phyloP scores from a whole-genome alignment of 1,140 invertebrate species.

The Heliconius hewitsoni region DNA sequence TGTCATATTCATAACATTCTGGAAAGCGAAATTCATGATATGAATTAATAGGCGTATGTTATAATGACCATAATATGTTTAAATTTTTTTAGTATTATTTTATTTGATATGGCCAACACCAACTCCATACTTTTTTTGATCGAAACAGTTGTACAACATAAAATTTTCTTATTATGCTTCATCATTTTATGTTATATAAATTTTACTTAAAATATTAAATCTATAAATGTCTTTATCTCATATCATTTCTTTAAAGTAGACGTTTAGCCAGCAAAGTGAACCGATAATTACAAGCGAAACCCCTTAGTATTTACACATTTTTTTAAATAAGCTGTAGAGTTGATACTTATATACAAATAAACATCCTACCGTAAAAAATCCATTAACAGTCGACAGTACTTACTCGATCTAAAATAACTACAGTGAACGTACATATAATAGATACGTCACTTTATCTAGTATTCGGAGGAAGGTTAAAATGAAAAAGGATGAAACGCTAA shows the following conservation, averaged over 20 bases:
- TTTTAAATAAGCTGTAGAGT: background rate
- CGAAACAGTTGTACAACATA: no score
- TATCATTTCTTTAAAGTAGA: no score
- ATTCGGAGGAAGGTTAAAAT: constrained; percentile 34
- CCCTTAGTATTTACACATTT: background rate
- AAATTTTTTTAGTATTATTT: no score
- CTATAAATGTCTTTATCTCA: no score
- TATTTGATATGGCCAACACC: no score
- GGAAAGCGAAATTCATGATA: background rate
- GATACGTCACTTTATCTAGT: constrained; percentile 18
- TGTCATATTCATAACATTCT: background rate
- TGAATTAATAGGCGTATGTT: background rate
- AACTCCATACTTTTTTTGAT: background rate
- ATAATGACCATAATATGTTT: background rate
- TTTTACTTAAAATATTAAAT: no score
- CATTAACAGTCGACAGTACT: background rate
- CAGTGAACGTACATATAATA: background rate
- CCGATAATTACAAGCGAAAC: no score
- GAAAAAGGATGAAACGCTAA: constrained; percentile 43
- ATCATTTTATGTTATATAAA: no score
- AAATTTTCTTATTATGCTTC: no score
- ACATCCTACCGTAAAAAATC: background rate
- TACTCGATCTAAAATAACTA: background rate
- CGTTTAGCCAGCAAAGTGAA: no score
- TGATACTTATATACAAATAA: background rate